A percentile compares a stretch with the other conserved stretches of the same genome.
phyloP scores from a whole-genome alignment of 2,113 vertebrate genomes.

The Chelonoidis abingdonii region DNA sequence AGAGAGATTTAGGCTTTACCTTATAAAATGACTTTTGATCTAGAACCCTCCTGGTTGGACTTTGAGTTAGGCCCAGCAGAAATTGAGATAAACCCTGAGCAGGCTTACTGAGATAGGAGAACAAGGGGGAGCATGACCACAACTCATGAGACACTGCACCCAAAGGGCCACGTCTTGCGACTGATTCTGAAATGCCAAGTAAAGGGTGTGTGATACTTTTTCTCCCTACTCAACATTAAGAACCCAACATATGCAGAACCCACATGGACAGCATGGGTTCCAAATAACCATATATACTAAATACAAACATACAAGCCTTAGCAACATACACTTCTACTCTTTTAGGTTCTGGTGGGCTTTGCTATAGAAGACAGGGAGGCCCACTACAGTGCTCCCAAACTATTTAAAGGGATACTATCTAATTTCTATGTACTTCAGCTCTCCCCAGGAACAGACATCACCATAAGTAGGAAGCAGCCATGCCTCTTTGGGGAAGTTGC shows the following conservation, averaged over 20 bases:
- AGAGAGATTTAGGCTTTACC: background rate
- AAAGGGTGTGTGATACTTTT: background rate
- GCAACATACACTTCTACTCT: background rate
- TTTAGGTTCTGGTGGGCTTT: background rate
- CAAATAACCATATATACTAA: background rate
- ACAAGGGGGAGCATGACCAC: rapidly evolving
- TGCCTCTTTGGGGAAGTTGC: background rate
- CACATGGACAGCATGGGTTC: background rate
- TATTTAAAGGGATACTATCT: background rate
- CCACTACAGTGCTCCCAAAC: background rate
- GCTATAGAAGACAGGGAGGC: background rate
- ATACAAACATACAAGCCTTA: background rate
- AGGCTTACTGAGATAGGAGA: background rate
- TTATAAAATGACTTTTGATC: background rate
- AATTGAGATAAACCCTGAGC: background rate
- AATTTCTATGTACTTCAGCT: background rate
- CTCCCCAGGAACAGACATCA: background rate
- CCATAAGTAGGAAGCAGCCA: background rate
- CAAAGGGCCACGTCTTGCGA: background rate
- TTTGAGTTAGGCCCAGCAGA: background rate
- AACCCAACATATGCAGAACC: background rate
- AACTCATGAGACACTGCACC: background rate
- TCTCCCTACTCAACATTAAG: background rate
- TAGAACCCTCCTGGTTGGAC: background rate
- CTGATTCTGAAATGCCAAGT: background rate